Percentiles rank a stretch among this genome's conserved stretches.
phyloP scores from a whole-genome alignment of 2,888 invertebrate species.

The Dioctria rufipes region DNA sequence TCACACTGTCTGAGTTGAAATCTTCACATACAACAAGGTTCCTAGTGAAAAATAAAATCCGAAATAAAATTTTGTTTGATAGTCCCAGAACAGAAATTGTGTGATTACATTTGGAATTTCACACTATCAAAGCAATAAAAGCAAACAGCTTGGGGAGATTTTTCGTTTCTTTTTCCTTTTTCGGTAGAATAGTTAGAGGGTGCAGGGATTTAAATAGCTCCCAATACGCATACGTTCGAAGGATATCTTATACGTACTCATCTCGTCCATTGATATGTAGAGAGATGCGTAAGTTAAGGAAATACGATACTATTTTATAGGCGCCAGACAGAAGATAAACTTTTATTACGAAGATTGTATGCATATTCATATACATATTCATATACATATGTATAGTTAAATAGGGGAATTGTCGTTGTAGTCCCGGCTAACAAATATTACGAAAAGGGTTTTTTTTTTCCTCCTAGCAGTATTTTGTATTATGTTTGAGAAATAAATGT shows the following conservation, averaged over 20 bases:
- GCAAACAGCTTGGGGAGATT: conserved; percentile 7
- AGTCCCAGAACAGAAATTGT: conserved; percentile 24
- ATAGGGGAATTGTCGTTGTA: too few relatives aligned
- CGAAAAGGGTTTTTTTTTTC: too few relatives aligned
- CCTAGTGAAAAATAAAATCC: not conserved
- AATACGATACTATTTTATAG: conserved; percentile 39
- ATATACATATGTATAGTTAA: too few relatives aligned
- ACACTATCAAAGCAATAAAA: conserved; percentile 18
- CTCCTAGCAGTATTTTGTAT: too few relatives aligned
- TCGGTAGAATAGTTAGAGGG: too few relatives aligned
- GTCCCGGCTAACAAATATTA: too few relatives aligned
- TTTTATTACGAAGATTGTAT: not conserved
- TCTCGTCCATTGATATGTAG: not conserved
- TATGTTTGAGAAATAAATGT: too few relatives aligned
- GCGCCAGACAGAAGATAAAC: conserved; percentile 44
- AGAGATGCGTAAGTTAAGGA: conserved; percentile 22
- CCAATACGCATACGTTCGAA: not conserved
- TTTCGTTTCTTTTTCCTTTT: conserved; percentile 5
- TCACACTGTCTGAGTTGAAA: conserved; percentile 15
- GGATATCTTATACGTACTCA: conserved; percentile 3
- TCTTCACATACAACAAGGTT: not conserved
- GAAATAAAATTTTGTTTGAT: conserved; percentile 18
- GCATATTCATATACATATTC: too few relatives aligned
- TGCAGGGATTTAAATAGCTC: too few relatives aligned
- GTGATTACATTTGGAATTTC: not conserved